phyloP scores from a whole-genome alignment of 2,113 vertebrate genomes.

The Desmodus rotundus region DNA sequence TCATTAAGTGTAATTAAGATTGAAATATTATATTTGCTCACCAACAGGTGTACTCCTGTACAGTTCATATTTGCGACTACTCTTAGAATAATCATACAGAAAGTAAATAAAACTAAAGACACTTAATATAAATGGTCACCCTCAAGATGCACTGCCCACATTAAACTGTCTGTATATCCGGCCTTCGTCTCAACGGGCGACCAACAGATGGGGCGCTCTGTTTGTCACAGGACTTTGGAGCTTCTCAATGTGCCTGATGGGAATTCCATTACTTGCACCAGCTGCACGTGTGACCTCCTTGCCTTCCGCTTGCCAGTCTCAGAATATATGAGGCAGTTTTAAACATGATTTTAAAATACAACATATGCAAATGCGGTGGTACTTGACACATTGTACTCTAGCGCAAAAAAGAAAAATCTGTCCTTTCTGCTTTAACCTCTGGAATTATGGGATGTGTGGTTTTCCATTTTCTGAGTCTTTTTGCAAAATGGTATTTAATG shows the following conservation, averaged over 20 bases:
- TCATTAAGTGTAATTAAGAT: background rate
- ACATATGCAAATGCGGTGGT: constrained; percentile 76
- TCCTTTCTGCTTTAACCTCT: constrained; percentile 68
- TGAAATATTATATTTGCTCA: background rate
- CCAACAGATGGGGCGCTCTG: constrained; percentile 77
- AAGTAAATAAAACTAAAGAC: constrained; percentile 47
- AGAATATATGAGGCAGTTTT: constrained; percentile 75
- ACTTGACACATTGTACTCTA: constrained; percentile 71
- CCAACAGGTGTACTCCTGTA: background rate
- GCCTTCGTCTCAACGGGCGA: constrained; percentile 64
- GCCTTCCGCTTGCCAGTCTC: constrained; percentile 74
- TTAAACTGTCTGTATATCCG: constrained; percentile 37
- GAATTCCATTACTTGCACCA: constrained; percentile 81
- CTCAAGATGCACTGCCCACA: constrained; percentile 20
- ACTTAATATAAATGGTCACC: constrained; percentile 45
- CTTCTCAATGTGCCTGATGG: constrained; percentile 77
- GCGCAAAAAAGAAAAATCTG: background rate
- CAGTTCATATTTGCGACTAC: background rate
- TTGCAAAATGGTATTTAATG: background rate
- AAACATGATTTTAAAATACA: constrained; percentile 76
- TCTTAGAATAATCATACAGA: constrained; percentile 36
- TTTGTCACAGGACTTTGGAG: constrained; percentile 76
- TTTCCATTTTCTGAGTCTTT: constrained; percentile 7
- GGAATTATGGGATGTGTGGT: background rate
- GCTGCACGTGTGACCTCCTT: constrained; percentile 79